phyloP scores from a whole-genome alignment of 2,113 vertebrate species.

The Thomomys bottae region DNA sequence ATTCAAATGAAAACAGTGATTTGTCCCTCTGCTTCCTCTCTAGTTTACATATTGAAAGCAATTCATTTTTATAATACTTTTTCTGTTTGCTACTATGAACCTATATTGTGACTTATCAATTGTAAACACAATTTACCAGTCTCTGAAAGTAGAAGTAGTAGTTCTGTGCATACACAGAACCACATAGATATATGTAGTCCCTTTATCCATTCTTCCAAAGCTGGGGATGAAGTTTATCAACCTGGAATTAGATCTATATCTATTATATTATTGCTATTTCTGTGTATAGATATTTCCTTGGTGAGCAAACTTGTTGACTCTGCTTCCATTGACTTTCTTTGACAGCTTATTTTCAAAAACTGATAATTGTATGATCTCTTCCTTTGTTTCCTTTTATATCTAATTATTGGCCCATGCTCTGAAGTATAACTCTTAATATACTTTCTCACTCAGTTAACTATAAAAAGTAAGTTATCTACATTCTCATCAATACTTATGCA shows the following conservation, averaged over 20 bases:
- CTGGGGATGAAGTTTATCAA: not conserved
- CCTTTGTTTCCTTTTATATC: constrained; percentile 13
- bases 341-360: not conserved
- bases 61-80: not conserved
- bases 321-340: constrained; percentile 25
- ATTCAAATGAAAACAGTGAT: not conserved
- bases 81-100: not conserved
- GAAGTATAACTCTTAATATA: not conserved
- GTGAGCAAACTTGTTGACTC: not conserved
- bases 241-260: not conserved
- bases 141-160: not conserved
- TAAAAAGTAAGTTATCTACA: not conserved
- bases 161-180: not conserved
- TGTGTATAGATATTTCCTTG: not conserved
- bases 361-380: constrained; percentile 17
- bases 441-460: not conserved
- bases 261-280: not conserved
- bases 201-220: not conserved
- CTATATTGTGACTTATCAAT: not conserved
- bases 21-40: not conserved
- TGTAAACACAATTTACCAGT: not conserved
- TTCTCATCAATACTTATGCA: not conserved
- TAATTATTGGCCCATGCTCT: not conserved
- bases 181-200: not conserved
- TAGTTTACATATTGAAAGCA: not conserved